Conservation (phyloP, 2,113 vertebrate species). For the Suricata suricatta region DNA sequence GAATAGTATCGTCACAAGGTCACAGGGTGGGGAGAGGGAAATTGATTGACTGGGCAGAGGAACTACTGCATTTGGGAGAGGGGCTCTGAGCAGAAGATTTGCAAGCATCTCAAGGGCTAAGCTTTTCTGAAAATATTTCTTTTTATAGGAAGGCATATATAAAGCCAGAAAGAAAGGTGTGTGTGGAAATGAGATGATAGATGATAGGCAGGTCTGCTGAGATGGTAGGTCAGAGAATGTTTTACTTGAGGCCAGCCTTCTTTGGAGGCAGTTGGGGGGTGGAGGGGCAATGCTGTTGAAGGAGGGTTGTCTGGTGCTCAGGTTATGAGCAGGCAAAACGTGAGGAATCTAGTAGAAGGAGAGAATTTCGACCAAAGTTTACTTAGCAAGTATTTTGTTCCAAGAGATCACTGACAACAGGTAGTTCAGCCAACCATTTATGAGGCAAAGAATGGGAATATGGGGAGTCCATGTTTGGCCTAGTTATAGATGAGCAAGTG, state of each 20-base stretch:
- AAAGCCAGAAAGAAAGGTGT: not conserved
- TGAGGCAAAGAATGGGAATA: not conserved
- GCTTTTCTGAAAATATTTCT: not conserved
- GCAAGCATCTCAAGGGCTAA: not conserved
- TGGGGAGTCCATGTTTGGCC: not conserved
- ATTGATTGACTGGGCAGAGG: fast-evolving
- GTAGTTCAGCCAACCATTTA: not conserved
- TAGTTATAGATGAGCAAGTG: not conserved
- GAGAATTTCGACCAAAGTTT: not conserved
- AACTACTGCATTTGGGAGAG: not conserved
- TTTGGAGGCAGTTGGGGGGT: not conserved
- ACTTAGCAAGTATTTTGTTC: not conserved
- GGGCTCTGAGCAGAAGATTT: not conserved
- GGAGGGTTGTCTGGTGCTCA: not conserved
- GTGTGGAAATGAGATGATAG: not conserved
- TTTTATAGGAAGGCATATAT: not conserved
- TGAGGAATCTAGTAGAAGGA: not conserved
- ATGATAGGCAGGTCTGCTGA: not conserved
- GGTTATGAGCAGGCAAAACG: not conserved
- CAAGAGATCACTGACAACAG: not conserved
- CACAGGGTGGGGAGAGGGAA: not conserved
- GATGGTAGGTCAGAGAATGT: not conserved
- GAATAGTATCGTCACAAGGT: not conserved
- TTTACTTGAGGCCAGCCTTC: not conserved
- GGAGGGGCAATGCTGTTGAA: not conserved